Conservation (phyloP, 2,797 vertebrate genomes). For the Yasuhikotakia modesta region DNA sequence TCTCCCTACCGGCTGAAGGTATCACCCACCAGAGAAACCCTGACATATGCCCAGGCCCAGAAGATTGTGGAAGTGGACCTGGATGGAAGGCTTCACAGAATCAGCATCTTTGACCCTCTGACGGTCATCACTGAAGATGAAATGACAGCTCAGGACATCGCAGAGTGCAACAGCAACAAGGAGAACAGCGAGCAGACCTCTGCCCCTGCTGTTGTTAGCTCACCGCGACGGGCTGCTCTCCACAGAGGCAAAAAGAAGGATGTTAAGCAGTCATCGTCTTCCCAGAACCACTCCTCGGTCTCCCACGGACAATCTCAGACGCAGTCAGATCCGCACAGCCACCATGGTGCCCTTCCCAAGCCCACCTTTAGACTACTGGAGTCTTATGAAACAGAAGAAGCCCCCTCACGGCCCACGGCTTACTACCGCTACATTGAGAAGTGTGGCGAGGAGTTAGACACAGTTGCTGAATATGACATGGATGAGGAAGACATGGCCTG, state of each 20-base stretch:
- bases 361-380: conserved; percentile 83
- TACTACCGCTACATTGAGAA: conserved; percentile 86
- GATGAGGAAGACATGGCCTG: conserved; percentile 87
- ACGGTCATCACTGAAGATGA: conserved; percentile 89
- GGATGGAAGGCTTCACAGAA: conserved; percentile 86
- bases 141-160: conserved; percentile 88
- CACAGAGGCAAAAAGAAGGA: conserved; percentile 88
- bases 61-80: conserved; percentile 88
- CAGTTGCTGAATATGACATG: conserved; percentile 87
- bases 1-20: conserved; percentile 84
- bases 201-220: conserved; percentile 73
- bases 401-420: conserved; percentile 74
- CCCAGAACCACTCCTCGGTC: conserved; percentile 55
- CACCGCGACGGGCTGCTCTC: conserved; percentile 75
- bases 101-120: conserved; percentile 86
- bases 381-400: conserved; percentile 69
- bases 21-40: conserved; percentile 81
- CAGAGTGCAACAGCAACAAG: conserved; percentile 90
- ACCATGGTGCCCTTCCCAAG: conserved; percentile 74
- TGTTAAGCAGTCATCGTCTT: conserved; percentile 72
- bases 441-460: conserved; percentile 78
- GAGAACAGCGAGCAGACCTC: conserved; percentile 88
- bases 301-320: conserved; percentile 70
- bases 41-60: conserved; percentile 87
- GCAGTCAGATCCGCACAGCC: conserved; percentile 70